Base-by-base conservation (phyloP, 2,113 vertebrate genomes). In the Pyxicephalus adspersus region DNA sequence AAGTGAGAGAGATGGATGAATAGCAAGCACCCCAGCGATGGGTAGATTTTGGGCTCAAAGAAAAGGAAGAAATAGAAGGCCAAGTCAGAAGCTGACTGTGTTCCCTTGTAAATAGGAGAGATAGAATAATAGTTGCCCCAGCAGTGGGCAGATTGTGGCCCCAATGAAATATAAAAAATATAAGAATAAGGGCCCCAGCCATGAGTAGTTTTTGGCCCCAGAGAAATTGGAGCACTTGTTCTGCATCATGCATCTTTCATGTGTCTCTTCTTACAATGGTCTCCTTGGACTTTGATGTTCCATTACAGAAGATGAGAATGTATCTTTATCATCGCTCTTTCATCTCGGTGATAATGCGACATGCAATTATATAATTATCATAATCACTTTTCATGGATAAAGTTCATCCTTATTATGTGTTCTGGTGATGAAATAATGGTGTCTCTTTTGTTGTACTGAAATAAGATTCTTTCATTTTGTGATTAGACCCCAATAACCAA, bases 351-450 rank as follows among this genome's bases (percentile, higher is more conserved):
- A 68, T 68, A 68, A 67, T 78, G 51, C 11, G 22, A 22, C 20
- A 7, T 11, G 18, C 76, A 78, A 78, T 78, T 78, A 78, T 52
- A 65, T 78, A 66, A 79, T 79, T 79, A 79, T 64, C 26, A 20
- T 79, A 67, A 79, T 79, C 64, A 67, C 63, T 66, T 64, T 66
- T 25, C 9, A 55, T 19, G 57, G 20, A 31, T 15, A 64, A 65
- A 54, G 45, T 65, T 77, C 75, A 65, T 66, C 2, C 38, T 52
- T 79, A 67, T 79, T 79, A 79, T 68, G n/a, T 45, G 8, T 45
- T 20, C 25, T 16, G 55, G 29, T 61, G 57, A 79, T 19, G 26
- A 55, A 18, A 20, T 75, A 79, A 79, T 68, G 64, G 65, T 13
- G 8, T 4, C 17, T 11, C 64, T 68, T 58, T 68, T 77, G 51